Conservation (phyloP, 2,113 vertebrate species). For the Nyctereutes procyonoides region DNA sequence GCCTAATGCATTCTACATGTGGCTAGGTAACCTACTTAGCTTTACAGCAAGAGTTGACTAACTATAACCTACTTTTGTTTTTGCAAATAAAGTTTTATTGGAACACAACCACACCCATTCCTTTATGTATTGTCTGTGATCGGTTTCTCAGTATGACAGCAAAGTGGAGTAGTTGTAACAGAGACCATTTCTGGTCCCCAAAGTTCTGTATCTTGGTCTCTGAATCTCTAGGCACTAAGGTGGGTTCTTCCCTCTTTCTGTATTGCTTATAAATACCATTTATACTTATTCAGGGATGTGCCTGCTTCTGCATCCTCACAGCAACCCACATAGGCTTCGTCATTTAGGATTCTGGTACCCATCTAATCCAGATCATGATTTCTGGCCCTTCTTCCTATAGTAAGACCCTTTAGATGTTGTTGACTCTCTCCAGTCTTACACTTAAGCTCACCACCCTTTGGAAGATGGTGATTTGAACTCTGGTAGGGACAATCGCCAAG, state of each 20-base stretch:
- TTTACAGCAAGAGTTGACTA: not conserved
- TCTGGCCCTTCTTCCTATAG: not conserved
- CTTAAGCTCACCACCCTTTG: not conserved
- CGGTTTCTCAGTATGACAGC: not conserved
- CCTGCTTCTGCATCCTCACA: not conserved
- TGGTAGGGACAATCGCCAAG: not conserved
- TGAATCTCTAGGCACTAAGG: not conserved
- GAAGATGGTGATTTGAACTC: not conserved
- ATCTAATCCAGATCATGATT: not conserved
- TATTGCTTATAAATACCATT: not conserved
- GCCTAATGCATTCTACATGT: not conserved
- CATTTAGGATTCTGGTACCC: not conserved
- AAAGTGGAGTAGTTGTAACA: not conserved
- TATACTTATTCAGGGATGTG: not conserved
- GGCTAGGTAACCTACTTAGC: not conserved
- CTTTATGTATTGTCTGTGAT: not conserved
- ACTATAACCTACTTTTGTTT: not conserved
- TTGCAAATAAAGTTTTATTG: not conserved
- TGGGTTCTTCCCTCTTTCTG: not conserved
- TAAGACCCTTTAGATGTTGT: fast-evolving
- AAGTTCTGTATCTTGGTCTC: not conserved
- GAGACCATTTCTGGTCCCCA: not conserved
- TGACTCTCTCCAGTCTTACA: not conserved
- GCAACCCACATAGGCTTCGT: not conserved
- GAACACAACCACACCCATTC: not conserved